Percentiles rank a stretch among this genome's conserved stretches.
Conservation (phyloP, 2,888 invertebrate genomes). For the Monoplex corrugatus region DNA sequence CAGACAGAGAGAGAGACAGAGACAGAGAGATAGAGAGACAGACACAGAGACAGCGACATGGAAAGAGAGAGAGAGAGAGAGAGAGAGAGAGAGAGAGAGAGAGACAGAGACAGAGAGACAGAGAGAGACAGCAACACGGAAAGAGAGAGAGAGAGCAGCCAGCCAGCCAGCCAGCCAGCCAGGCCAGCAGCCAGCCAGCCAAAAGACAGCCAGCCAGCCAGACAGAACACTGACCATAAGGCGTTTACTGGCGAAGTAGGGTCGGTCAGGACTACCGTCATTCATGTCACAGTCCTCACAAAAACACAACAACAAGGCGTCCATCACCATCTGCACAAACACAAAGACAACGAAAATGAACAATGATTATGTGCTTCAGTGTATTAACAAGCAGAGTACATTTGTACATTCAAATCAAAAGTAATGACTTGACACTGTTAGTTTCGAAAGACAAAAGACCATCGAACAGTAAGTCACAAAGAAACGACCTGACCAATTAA, state of each 20-base stretch:
- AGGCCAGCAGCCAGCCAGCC: not conserved
- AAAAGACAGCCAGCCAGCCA: not conserved
- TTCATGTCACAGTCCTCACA: constrained; percentile 95
- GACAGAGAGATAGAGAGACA: not conserved
- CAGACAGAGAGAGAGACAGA: not conserved
- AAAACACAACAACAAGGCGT: constrained; percentile 95
- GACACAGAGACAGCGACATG: not conserved
- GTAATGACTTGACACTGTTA: too few relatives aligned
- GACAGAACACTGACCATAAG: constrained; percentile 75
- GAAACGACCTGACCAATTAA: too few relatives aligned
- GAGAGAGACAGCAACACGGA: not conserved
- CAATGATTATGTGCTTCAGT: too few relatives aligned
- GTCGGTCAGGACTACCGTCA: constrained; percentile 83
- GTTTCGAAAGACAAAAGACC: too few relatives aligned
- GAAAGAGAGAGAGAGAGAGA: too few relatives aligned
- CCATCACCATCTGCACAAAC: constrained; percentile 91
- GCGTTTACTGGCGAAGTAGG: constrained; percentile 80
- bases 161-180: not conserved
- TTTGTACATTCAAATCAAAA: too few relatives aligned
- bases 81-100: too few relatives aligned
- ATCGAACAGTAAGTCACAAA: too few relatives aligned
- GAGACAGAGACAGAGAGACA: not conserved
- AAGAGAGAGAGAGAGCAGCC: not conserved
- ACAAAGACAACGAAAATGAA: not conserved
- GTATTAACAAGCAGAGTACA: too few relatives aligned